Conservation (phyloP, 2,113 vertebrate species). For the Recurvirostra avosetta region DNA sequence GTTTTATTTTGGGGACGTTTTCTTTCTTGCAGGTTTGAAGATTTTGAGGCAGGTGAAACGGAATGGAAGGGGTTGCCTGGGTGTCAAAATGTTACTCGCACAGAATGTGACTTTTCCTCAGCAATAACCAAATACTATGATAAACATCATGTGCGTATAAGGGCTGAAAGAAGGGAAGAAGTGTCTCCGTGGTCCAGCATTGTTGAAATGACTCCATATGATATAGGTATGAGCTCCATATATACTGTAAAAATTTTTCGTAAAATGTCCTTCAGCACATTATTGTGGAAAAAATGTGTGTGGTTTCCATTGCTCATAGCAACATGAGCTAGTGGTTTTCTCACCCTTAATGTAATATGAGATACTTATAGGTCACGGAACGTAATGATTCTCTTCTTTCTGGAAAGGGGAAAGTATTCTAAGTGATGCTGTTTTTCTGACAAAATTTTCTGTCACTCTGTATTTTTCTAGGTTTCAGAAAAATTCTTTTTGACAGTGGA, state of each 20-base stretch:
- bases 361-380: neutral
- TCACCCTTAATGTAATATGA: neutral
- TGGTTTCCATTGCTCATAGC: neutral
- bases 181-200: conserved; percentile 23
- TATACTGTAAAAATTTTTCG: neutral
- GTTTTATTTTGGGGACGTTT: neutral
- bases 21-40: neutral
- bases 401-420: neutral
- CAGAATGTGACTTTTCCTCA: conserved; percentile 42
- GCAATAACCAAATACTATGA: neutral
- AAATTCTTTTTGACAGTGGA: neutral
- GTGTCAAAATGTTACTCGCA: conserved; percentile 38
- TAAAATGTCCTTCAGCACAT: neutral
- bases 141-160: neutral
- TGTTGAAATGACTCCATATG: neutral
- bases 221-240: conserved; percentile 17
- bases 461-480: neutral
- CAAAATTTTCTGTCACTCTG: neutral
- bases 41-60: neutral
- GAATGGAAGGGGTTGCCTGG: conserved; percentile 54
- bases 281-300: fast-evolving
- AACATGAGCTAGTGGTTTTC: neutral
- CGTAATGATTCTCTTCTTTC: neutral
- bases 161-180: neutral
- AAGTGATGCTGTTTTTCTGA: neutral